Evolutionary conservation across 2,797 vertebrate species (phyloP).

Genomic region (Acridotheres tristis): DNA sequence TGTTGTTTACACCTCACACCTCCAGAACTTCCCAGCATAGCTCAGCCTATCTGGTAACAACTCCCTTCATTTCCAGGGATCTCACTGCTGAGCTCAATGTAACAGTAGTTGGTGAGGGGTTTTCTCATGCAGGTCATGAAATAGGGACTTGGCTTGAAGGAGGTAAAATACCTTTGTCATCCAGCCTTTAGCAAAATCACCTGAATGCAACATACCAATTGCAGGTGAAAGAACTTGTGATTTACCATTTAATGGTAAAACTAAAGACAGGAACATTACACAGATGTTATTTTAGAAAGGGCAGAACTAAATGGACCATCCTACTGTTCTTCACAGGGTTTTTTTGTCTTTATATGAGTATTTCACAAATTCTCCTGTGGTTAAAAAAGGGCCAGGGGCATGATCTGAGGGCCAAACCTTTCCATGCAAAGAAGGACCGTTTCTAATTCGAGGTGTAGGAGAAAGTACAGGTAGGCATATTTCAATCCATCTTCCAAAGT

Average conservation of each 20-base stretch:
- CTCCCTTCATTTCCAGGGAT: neutral
- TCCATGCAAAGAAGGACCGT: neutral
- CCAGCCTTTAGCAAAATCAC: neutral
- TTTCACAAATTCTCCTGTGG: neutral
- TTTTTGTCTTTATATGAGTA: neutral
- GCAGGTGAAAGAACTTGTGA: neutral
- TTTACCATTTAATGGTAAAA: neutral
- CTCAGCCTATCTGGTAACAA: neutral
- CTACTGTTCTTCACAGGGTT: neutral
- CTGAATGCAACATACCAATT: neutral
- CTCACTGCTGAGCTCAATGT: neutral
- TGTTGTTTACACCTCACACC: neutral
- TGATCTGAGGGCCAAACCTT: neutral
- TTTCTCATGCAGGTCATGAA: neutral
- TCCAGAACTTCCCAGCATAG: neutral
- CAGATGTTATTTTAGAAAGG: neutral
- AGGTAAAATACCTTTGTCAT: neutral
- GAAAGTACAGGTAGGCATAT: neutral
- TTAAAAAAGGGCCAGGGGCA: neutral
- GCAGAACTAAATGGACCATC: neutral
- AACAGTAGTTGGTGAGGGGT: fast-evolving
- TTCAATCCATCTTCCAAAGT: neutral
- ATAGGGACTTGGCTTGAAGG: neutral
- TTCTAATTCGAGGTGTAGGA: neutral
- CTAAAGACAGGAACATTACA: neutral